Conservation (phyloP, 1,140 invertebrate genomes). For the Idris sp. region DNA sequence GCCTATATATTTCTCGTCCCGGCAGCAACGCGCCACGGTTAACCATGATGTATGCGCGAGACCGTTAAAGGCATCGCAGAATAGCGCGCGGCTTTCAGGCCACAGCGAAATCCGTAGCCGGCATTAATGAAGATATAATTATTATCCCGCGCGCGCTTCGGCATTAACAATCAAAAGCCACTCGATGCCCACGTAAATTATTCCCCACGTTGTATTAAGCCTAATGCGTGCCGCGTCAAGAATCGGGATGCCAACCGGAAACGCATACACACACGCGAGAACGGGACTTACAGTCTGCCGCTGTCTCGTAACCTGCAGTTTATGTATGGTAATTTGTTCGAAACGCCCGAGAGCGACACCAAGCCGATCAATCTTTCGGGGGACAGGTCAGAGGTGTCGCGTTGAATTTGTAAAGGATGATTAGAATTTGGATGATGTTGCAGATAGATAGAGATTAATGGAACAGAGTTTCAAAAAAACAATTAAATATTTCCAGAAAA, state of each 20-base stretch:
- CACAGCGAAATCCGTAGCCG: conserved; percentile 65
- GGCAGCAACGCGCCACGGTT: conserved; percentile 67
- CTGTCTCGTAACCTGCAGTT: neutral
- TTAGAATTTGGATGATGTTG: conserved; percentile 16
- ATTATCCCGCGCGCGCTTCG: conserved; percentile 71
- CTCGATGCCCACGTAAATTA: conserved; percentile 42
- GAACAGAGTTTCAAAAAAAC: no score
- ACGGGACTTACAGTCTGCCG: neutral
- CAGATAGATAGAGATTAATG: no score
- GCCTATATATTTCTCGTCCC: conserved; percentile 45
- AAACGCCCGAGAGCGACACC: conserved; percentile 13
- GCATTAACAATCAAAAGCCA: conserved; percentile 68
- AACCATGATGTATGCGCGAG: conserved; percentile 72
- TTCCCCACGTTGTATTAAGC: conserved; percentile 37
- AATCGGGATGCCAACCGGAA: conserved; percentile 25
- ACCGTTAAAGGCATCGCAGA: conserved; percentile 55
- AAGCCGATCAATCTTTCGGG: conserved; percentile 33
- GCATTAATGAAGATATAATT: conserved; percentile 78
- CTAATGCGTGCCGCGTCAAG: conserved; percentile 36
- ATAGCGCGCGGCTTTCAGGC: conserved; percentile 42
- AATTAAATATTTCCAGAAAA: no score
- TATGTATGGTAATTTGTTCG: conserved; percentile 26
- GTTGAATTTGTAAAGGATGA: conserved; percentile 8
- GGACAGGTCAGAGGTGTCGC: conserved; percentile 23
- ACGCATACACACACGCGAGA: neutral